phyloP scores from a whole-genome alignment of 2,797 vertebrate genomes.

The Allobates femoralis region DNA sequence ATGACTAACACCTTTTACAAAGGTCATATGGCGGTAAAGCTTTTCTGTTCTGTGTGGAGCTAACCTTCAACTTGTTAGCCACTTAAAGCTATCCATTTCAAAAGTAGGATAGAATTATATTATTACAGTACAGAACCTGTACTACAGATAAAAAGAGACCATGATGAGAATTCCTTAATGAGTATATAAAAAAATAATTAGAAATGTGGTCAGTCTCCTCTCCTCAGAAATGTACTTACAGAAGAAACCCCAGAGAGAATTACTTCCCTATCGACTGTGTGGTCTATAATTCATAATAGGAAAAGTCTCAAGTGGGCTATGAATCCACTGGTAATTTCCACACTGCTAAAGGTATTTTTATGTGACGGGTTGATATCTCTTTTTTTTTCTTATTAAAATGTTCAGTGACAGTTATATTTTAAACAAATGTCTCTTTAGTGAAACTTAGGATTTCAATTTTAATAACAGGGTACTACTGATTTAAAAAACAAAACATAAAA shows the following conservation, averaged over 20 bases:
- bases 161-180: constrained; percentile 49
- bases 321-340: constrained; percentile 52
- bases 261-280: constrained; percentile 39
- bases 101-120: constrained; percentile 50
- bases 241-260: constrained; percentile 42
- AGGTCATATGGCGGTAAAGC: constrained; percentile 37
- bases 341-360: constrained; percentile 31
- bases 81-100: constrained; percentile 37
- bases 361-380: constrained; percentile 13
- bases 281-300: constrained; percentile 47
- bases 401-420: constrained; percentile 31
- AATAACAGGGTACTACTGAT: not conserved
- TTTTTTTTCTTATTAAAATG: constrained; percentile 10
- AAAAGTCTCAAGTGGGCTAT: constrained; percentile 52
- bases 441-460: constrained; percentile 18
- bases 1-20: constrained; percentile 43
- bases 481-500: not conserved
- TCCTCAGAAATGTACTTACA: constrained; percentile 58
- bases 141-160: constrained; percentile 24
- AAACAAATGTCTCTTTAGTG: constrained; percentile 13
- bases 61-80: constrained; percentile 34
- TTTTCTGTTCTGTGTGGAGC: constrained; percentile 10
- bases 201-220: constrained; percentile 55
- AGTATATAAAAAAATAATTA: constrained; percentile 62
- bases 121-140: constrained; percentile 39